Evolutionary conservation across 2,797 vertebrate species (phyloP), one percentile per base, ranked within the genome.

Genomic region (Spheniscus humboldti): DNA sequence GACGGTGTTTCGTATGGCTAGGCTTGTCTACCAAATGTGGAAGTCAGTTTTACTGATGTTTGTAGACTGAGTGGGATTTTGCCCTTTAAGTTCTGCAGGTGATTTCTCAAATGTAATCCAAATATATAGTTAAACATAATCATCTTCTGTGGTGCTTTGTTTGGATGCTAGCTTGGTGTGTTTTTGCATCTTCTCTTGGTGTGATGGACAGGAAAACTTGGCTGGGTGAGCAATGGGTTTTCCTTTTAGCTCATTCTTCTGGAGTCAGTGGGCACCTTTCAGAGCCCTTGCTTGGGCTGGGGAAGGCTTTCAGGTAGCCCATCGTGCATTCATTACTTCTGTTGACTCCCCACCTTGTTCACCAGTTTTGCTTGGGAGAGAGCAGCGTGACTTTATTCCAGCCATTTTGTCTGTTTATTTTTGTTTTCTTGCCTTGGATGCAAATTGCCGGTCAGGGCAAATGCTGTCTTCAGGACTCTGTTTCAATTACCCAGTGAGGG

Each of bases 241-340:
- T 39, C 33, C 23, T 17, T 48, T 9, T 1, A 3, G 23, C 22
- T 63, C 17, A 7, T 63, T 13, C 13, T 33, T 59, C 43, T 6
- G 11, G 24, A 31, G 33, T 8, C 30, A n/a, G 28, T 16, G 63
- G n/a, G 30, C 31, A 16, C 6, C 48, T 73, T n/a, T 6, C 10
- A 13, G 60, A 84, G 31, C 18, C 33, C 18, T 43, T 11, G 12
- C 43, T 16, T 27, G 18, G 45, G 28, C 30, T 68, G 67, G 33
- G 63, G 27, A 41, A 76, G 45, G 47, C 35, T 73, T 67, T 62
- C 7, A 1, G 71, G 41, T 9, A 59, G 19, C 64, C 41, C 52
- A 17, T 45, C 3, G 0, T 1, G 11, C 1, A 0, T 13, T 23
- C 14, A 1, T 18, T 27, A 1, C 39, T 56, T 27, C 4, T 69